Evolutionary conservation across 2,797 vertebrate species (phyloP).

Genomic region (Enteromius treurensis): DNA sequence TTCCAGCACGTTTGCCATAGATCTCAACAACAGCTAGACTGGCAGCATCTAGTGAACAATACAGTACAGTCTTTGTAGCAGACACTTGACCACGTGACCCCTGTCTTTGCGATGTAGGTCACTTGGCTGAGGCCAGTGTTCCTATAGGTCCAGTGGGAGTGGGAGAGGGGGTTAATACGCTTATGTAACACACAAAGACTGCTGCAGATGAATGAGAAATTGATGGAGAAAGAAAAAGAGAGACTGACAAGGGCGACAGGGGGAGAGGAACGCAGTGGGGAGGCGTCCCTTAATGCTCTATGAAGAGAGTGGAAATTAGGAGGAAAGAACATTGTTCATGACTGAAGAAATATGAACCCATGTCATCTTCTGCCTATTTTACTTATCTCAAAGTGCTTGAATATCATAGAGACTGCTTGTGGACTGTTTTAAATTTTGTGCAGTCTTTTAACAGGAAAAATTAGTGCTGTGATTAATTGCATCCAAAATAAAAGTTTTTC

Average conservation of each 20-base stretch:
- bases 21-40: background rate
- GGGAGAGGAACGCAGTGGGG: background rate
- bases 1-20: background rate
- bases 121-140: slow-evolving; percentile 38
- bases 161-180: background rate
- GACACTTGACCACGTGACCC: slow-evolving; percentile 41
- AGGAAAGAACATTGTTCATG: background rate
- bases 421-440: background rate
- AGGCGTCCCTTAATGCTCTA: background rate
- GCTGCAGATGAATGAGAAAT: slow-evolving; percentile 9
- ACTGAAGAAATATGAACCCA: background rate
- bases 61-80: slow-evolving; percentile 58
- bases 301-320: background rate
- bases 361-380: background rate
- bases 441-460: background rate
- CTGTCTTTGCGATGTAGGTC: slow-evolving; percentile 47
- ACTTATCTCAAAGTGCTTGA: background rate
- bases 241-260: background rate
- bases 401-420: background rate
- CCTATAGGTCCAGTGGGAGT: slow-evolving; percentile 17
- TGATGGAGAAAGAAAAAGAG: slow-evolving; percentile 2
- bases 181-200: slow-evolving; percentile 39
- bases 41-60: slow-evolving; percentile 17
- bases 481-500: no score
- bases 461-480: no score